Percentiles rank a stretch among this genome's conserved stretches.
phyloP scores from a whole-genome alignment of 2,797 vertebrate species.

The Xyrichtys novacula region DNA sequence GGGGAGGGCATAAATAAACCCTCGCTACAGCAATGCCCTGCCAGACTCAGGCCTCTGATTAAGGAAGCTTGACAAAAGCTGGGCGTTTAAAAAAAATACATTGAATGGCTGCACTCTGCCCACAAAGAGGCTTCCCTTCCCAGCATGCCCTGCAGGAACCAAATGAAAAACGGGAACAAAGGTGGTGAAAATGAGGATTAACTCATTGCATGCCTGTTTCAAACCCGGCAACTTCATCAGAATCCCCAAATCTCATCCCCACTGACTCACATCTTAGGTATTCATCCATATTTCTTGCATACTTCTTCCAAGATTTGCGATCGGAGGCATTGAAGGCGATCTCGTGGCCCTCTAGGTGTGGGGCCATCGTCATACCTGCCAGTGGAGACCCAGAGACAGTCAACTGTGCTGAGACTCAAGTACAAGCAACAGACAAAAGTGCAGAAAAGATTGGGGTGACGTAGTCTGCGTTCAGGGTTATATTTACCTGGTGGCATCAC shows the following conservation, averaged over 20 bases:
- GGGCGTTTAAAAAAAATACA: slow-evolving; percentile 63
- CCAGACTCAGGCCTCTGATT: slow-evolving; percentile 81
- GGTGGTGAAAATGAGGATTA: slow-evolving; percentile 65
- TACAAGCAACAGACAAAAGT: slow-evolving; percentile 54
- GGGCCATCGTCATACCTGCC: slow-evolving; percentile 96
- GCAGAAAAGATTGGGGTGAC: background rate
- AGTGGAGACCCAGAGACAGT: slow-evolving; percentile 82
- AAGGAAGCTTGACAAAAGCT: slow-evolving; percentile 83
- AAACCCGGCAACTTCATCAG: slow-evolving; percentile 39
- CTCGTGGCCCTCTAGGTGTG: slow-evolving; percentile 88
- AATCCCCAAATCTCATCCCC: background rate
- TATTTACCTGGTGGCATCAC: slow-evolving; percentile 94
- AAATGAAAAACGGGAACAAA: slow-evolving; percentile 72
- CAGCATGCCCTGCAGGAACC: slow-evolving; percentile 80
- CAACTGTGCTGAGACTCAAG: slow-evolving; percentile 76
- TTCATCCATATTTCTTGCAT: slow-evolving; percentile 88
- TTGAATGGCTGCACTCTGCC: slow-evolving; percentile 78
- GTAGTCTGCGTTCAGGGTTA: slow-evolving; percentile 26
- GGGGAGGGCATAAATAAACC: slow-evolving; percentile 83
- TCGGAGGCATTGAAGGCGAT: slow-evolving; percentile 91
- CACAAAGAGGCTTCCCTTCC: slow-evolving; percentile 86
- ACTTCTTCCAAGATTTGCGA: slow-evolving; percentile 91
- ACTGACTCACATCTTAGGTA: slow-evolving; percentile 90
- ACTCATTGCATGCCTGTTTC: slow-evolving; percentile 53
- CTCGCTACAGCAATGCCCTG: slow-evolving; percentile 73